A percentile compares a stretch with the other conserved stretches of the same genome.
phyloP scores from a whole-genome alignment of 2,113 vertebrate genomes.

The Varanus komodoensis region DNA sequence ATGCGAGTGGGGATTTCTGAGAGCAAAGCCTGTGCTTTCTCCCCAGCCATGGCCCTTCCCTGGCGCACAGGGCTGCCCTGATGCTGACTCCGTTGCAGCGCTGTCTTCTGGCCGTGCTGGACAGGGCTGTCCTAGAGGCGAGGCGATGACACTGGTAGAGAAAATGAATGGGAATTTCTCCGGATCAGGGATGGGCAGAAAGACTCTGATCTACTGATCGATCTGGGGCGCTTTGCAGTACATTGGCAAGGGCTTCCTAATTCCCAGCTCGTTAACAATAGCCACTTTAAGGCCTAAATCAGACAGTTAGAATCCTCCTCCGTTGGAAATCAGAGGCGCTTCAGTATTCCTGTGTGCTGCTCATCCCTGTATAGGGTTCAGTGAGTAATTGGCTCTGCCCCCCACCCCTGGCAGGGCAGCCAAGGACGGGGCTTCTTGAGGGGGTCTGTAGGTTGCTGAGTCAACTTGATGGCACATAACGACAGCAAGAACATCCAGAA shows the following conservation, averaged over 20 bases:
- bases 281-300: not conserved
- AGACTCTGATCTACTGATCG: too few species aligned
- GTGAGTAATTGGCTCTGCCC: not conserved
- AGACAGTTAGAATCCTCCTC: not conserved
- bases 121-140: not conserved
- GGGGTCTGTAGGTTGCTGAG: too few species aligned
- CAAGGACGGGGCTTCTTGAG: too few species aligned
- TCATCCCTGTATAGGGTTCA: not conserved
- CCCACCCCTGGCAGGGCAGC: too few species aligned
- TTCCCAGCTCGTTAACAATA: not conserved
- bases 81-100: not conserved
- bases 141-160: not conserved
- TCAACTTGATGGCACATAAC: too few species aligned
- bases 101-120: not conserved
- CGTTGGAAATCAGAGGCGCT: not conserved
- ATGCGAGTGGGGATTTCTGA: not conserved
- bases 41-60: not conserved
- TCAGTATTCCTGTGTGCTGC: too few species aligned
- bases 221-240: not conserved
- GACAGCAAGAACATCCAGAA: too few species aligned
- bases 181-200: not conserved
- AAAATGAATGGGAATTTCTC: not conserved
- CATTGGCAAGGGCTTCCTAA: not conserved
- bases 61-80: too few species aligned
- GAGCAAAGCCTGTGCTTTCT: not conserved